Conservation (phyloP, 2,888 invertebrate species). For the Erpobdella octoculata region DNA sequence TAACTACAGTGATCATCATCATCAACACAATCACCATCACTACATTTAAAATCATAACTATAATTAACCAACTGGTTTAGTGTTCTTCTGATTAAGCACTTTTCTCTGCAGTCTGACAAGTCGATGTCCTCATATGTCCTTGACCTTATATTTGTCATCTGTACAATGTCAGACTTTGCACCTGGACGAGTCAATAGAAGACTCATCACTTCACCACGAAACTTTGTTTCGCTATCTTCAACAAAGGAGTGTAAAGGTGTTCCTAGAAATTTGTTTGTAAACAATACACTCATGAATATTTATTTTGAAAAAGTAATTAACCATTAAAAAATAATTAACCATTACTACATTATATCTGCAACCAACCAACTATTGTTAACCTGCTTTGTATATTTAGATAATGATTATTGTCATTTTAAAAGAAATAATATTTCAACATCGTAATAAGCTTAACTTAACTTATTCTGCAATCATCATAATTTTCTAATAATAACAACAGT, state of each 20-base stretch:
- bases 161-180: neutral
- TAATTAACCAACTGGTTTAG: constrained; percentile 23
- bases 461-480: too few species aligned
- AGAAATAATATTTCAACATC: too few species aligned
- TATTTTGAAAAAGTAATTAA: too few species aligned
- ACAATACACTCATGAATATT: neutral
- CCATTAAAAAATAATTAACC: too few species aligned
- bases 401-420: too few species aligned
- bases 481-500: too few species aligned
- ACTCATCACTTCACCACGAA: constrained; percentile 12
- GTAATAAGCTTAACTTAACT: too few species aligned
- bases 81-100: neutral
- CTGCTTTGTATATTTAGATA: too few species aligned
- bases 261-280: neutral
- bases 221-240: neutral
- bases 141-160: constrained; percentile 10
- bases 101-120: neutral
- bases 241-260: too few species aligned
- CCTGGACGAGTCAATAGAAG: constrained; percentile 7
- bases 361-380: too few species aligned
- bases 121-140: constrained; percentile 21
- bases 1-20: neutral
- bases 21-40: neutral
- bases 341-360: too few species aligned
- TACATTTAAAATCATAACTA: neutral